Evolutionary conservation across 2,888 invertebrate genomes (phyloP).

Genomic region (Xestobium rufovillosum): DNA sequence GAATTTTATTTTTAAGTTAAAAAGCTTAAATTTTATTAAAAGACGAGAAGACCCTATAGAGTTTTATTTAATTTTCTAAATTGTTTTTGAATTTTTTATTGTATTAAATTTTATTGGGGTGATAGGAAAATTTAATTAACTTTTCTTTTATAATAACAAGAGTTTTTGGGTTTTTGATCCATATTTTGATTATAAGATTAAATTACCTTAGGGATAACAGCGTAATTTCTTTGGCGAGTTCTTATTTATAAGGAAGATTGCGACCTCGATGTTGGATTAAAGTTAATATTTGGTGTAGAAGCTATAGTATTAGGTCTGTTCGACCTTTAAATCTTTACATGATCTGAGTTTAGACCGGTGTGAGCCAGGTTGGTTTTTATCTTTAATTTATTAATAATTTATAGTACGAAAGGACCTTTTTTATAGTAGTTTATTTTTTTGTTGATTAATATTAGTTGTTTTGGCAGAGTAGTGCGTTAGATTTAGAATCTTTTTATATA

Average conservation of each 20-base stretch:
- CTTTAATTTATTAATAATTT: constrained; percentile 53
- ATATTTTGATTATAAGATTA: constrained; percentile 55
- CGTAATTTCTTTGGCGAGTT: constrained; percentile 70
- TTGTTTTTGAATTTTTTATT: too few relatives aligned
- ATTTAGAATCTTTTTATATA: constrained; percentile 58
- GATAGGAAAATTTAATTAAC: constrained; percentile 54
- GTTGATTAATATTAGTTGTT: too few relatives aligned
- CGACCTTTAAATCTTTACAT: too few relatives aligned
- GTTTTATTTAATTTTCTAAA: too few relatives aligned
- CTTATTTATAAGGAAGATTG: constrained; percentile 70
- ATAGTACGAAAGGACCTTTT: constrained; percentile 76
- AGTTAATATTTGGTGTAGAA: too few relatives aligned
- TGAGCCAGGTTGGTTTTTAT: constrained; percentile 83
- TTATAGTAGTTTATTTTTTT: constrained; percentile 47
- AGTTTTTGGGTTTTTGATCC: constrained; percentile 49
- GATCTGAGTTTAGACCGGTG: constrained; percentile 83
- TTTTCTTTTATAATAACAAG: constrained; percentile 45
- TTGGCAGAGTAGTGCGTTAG: constrained; percentile 65
- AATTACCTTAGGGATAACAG: constrained; percentile 83
- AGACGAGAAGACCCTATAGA: too few relatives aligned
- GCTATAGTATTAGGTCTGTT: too few relatives aligned
- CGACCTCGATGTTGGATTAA: too few relatives aligned
- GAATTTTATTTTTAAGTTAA: too few relatives aligned
- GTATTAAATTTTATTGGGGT: constrained; percentile 65
- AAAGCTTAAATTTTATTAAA: too few relatives aligned